Base-by-base conservation (phyloP, 2,797 vertebrate genomes). In the Epinephelus awoara region DNA sequence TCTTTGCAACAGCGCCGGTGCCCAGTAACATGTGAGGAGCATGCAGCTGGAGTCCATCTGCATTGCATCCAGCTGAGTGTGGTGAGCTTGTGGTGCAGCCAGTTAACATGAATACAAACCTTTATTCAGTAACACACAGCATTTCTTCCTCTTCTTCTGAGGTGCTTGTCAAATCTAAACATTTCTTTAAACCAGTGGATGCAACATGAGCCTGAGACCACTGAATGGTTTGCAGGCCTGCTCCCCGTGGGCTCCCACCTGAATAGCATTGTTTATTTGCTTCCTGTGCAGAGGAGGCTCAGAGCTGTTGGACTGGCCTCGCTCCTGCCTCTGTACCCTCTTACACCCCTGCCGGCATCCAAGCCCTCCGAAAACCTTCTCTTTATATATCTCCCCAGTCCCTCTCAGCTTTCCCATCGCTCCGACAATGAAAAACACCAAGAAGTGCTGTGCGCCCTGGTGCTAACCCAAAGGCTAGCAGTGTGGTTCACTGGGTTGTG, bases 401-500 rank as follows among this genome's bases (percentile, higher is more conserved):
- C 70, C 59, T 80, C 84, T 72, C 67, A 18, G 66, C 77, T 82
- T 75, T 76, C 77, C 65, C 23, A 5, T 19, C 2, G 0, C 74
- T 42, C 50, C 10, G 0, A 46, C 72, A 61, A 18, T 75, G 27
- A 86, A 80, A 83, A 83, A 67, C 76, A 77, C 44, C 56, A 27
- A 79, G 75, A 56, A 67, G 29, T 5, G 3, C 67, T 18, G 66
- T 59, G 67, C 62, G 18, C 72, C 54, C 55, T 14, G 49, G 61
- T 62, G 75, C 67, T 44, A 73, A 75, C 66, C 64, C 75, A 27
- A 42, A 66, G 67, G 72, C 82, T 42, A 68, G 83, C 74, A 12
- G 77, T 12, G 58, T 38, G 82, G 61, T 80, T 85, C 75, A 25
- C 66, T 3, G 83, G 42, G 58, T 61, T 87, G 84, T 19, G 83